These are phyloP conservation scores for Lagodon rhomboides DNA, from an alignment of 2,797 vertebrate genomes.

Conservation along the genomic window DNA sequence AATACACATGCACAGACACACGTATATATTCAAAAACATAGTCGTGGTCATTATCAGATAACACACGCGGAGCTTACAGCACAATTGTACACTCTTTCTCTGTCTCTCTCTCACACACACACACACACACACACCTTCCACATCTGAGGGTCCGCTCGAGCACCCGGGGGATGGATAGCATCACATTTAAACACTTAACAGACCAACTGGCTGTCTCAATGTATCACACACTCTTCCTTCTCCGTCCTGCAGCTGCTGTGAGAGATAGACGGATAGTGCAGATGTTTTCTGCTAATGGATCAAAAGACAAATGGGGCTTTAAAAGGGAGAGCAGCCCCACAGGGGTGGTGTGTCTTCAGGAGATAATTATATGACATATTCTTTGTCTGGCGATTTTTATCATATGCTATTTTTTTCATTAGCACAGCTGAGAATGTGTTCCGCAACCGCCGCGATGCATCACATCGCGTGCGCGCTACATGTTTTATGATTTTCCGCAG, in stretches of 20 bases:
- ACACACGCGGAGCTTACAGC: conserved; percentile 6
- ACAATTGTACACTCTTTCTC: neutral
- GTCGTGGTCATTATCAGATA: conserved; percentile 1
- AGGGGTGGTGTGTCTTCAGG: conserved; percentile 84
- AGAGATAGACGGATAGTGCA: conserved; percentile 80
- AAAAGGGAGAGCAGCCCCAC: conserved; percentile 62
- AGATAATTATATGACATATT: conserved; percentile 86
- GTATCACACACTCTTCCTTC: conserved; percentile 75
- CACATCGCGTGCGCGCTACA: conserved; percentile 28
- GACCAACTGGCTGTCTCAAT: conserved; percentile 84
- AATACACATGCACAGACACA: neutral
- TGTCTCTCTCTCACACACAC: conserved; percentile 1
- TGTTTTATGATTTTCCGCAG: conserved; percentile 55
- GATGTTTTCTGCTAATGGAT: conserved; percentile 87
- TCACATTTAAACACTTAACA: conserved; percentile 87
- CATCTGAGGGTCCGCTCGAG: conserved; percentile 18
- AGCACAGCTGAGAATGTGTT: conserved; percentile 61
- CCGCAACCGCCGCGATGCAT: conserved; percentile 59
- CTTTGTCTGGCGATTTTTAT: conserved; percentile 84
- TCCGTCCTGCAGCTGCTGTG: conserved; percentile 75
- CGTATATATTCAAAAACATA: conserved; percentile 22
- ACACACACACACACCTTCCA: conserved; percentile 12
- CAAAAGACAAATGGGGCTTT: conserved; percentile 85
- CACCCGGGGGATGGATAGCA: conserved; percentile 83
- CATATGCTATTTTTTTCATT: conserved; percentile 73